Evolutionary conservation across 1,140 invertebrate species (phyloP).

Genomic region (Potamilus streckersoni): DNA sequence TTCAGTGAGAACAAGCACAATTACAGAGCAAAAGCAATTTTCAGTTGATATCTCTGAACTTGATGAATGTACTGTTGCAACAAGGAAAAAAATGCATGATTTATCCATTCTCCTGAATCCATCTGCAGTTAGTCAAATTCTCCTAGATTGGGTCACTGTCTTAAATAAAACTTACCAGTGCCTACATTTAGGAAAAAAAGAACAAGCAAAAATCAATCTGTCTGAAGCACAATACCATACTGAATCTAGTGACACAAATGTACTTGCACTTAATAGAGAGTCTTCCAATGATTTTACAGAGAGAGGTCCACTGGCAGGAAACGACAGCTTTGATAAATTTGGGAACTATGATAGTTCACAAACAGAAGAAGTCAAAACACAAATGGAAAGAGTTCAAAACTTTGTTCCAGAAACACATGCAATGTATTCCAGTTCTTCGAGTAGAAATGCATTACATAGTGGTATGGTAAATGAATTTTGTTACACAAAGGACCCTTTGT

Average conservation of each 20-base stretch:
- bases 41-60: constrained; percentile 9
- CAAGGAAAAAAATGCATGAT: constrained; percentile 5
- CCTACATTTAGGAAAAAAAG: background rate
- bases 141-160: constrained; percentile 19
- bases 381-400: background rate
- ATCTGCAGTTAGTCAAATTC: constrained; percentile 4
- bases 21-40: too few species aligned
- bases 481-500: constrained; percentile 18
- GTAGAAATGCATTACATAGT: too few species aligned
- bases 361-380: background rate
- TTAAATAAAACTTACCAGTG: constrained; percentile 21
- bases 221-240: too few species aligned
- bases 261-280: too few species aligned
- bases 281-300: too few species aligned
- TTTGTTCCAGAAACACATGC: background rate
- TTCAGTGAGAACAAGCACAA: too few species aligned
- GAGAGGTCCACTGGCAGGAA: too few species aligned
- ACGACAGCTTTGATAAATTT: background rate
- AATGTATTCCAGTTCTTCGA: background rate
- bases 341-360: background rate
- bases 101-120: constrained; percentile 5
- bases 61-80: constrained; percentile 6
- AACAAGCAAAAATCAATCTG: too few species aligned
- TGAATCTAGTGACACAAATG: too few species aligned
- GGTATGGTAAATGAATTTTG: constrained; percentile 2